These are phyloP conservation scores for Cataglyphis albicans DNA, from an alignment of 2,888 invertebrate species.

Conservation along the genomic window DNA sequence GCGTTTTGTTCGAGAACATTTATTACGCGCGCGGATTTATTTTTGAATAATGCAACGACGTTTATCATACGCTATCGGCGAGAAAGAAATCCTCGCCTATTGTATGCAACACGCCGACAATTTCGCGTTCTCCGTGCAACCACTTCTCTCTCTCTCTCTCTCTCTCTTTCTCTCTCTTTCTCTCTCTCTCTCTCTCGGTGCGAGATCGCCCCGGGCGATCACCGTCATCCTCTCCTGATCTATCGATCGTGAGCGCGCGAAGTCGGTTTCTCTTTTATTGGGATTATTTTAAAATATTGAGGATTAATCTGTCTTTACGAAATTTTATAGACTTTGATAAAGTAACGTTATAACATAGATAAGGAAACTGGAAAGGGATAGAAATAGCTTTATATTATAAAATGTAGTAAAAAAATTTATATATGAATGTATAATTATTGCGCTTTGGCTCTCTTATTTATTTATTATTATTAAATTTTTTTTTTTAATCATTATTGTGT, in stretches of 20 bases:
- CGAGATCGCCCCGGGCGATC: constrained; percentile 31
- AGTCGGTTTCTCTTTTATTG: background rate
- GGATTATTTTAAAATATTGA: constrained; percentile 1
- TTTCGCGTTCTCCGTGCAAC: constrained; percentile 47
- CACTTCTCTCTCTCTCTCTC: constrained; percentile 25
- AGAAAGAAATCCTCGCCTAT: constrained; percentile 48
- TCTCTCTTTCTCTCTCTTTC: too few species aligned
- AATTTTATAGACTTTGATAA: too few species aligned
- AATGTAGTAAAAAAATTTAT: background rate
- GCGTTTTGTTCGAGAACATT: constrained; percentile 34
- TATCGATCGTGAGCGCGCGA: constrained; percentile 8
- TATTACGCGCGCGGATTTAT: constrained; percentile 45
- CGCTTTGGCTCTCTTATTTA: too few species aligned
- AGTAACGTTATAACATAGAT: background rate
- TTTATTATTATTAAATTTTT: background rate
- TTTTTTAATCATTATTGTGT: background rate
- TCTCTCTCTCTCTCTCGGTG: background rate
- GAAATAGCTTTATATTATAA: background rate
- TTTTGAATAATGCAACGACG: constrained; percentile 54
- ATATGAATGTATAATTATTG: too few species aligned
- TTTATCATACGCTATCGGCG: constrained; percentile 54
- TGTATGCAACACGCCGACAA: constrained; percentile 51
- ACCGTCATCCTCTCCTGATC: constrained; percentile 19
- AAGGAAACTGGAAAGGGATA: background rate
- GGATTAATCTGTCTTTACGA: background rate